Percentiles rank a stretch among this genome's conserved stretches.
phyloP scores from a whole-genome alignment of 2,113 vertebrate genomes.

The Herpailurus yagouaroundi region DNA sequence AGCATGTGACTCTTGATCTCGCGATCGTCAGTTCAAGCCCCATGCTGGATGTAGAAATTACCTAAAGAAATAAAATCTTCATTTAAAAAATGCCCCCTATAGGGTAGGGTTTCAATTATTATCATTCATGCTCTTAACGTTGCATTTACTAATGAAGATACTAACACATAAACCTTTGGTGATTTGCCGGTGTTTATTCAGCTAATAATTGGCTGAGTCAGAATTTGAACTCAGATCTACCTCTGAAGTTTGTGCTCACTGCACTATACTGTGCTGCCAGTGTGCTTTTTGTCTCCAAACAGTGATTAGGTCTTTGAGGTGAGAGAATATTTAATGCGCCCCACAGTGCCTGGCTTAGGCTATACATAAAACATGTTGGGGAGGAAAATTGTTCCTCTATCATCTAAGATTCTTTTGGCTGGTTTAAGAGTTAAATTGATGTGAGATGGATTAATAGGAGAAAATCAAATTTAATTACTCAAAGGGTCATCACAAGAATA shows the following conservation, averaged over 20 bases:
- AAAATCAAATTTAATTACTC: not conserved
- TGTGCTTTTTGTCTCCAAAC: not conserved
- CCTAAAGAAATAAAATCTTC: not conserved
- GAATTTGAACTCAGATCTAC: not conserved
- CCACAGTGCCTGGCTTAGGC: too few species aligned
- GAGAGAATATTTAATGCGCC: not conserved
- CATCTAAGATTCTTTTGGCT: not conserved
- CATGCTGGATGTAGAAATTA: not conserved
- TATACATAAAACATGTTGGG: not conserved
- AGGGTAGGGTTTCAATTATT: not conserved
- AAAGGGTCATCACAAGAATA: not conserved
- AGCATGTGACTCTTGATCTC: not conserved
- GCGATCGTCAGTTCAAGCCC: not conserved
- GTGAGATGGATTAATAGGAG: not conserved
- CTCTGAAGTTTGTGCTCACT: not conserved
- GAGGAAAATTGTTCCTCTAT: not conserved
- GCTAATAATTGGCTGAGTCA: not conserved
- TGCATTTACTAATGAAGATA: not conserved
- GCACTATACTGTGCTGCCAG: accelerated
- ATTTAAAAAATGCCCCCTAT: not conserved
- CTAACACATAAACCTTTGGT: not conserved
- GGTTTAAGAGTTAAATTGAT: not conserved
- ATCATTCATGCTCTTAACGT: not conserved
- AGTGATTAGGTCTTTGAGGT: not conserved
- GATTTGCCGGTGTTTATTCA: not conserved